phyloP scores from a whole-genome alignment of 1,140 invertebrate genomes.

The Wasmannia auropunctata region DNA sequence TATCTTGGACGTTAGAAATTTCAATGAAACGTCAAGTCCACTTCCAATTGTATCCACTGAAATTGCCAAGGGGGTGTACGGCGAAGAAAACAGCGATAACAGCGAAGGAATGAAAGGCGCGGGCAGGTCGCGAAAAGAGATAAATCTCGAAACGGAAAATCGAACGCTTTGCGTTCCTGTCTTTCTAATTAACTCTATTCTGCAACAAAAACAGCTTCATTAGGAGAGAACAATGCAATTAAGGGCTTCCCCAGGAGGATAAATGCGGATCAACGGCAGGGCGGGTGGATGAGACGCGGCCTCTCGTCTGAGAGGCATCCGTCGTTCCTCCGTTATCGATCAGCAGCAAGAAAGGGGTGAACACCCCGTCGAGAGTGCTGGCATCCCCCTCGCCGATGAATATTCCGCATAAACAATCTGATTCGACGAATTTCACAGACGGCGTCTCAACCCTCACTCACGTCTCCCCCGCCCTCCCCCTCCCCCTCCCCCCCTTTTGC shows the following conservation, averaged over 20 bases:
- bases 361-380: conserved; percentile 68
- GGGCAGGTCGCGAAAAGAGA: not conserved
- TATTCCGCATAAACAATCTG: conserved; percentile 74
- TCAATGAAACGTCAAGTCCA: not conserved
- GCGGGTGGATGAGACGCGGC: conserved; percentile 47
- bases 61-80: not conserved
- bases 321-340: conserved; percentile 72
- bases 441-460: not conserved
- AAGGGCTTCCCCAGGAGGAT: conserved; percentile 61
- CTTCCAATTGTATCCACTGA: not conserved
- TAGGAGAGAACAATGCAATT: conserved; percentile 70
- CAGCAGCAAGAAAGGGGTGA: conserved; percentile 68
- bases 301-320: conserved; percentile 70
- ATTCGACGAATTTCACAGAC: conserved; percentile 67
- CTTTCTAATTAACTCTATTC: conserved; percentile 69
- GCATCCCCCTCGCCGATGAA: conserved; percentile 62
- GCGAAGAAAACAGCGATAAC: not conserved
- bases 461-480: not conserved
- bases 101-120: not conserved
- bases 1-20: not conserved
- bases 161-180: conserved; percentile 60
- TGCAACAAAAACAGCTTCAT: conserved; percentile 69
- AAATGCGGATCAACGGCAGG: conserved; percentile 64
- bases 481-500: not conserved
- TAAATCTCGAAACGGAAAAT: conserved; percentile 56